Percentiles rank a stretch among this genome's conserved stretches.
Conservation (phyloP, 2,888 invertebrate genomes). For the Arge pagana region DNA sequence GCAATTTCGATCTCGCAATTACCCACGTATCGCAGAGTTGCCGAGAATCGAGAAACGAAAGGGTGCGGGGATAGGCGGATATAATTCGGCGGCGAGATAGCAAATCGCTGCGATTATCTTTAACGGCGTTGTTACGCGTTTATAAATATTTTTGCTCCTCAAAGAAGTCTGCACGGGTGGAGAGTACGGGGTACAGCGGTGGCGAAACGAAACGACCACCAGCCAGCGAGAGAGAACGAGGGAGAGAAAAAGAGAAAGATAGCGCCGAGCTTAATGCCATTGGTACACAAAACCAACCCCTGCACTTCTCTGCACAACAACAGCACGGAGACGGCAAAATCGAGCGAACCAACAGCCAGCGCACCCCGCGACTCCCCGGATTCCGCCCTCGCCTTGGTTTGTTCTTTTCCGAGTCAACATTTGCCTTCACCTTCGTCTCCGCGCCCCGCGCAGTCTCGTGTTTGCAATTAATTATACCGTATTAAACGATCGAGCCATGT, state of each 20-base stretch:
- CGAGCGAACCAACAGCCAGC: not conserved
- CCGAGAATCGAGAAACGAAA: no score
- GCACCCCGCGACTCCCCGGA: not conserved
- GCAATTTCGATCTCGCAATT: no score
- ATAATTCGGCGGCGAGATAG: no score
- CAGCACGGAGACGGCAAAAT: no score
- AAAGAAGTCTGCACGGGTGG: constrained; percentile 5
- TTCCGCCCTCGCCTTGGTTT: constrained; percentile 6
- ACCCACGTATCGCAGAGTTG: no score
- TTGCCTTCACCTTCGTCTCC: constrained; percentile 3
- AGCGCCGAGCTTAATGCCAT: constrained; percentile 10
- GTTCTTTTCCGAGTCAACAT: constrained; percentile 19
- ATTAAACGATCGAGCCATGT: constrained; percentile 18
- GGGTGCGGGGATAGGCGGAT: no score
- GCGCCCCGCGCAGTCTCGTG: not conserved
- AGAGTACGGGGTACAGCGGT: not conserved
- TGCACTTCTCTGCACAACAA: no score
- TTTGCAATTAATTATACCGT: constrained; percentile 20
- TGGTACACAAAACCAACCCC: constrained; percentile 14
- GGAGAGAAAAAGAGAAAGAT: not conserved
- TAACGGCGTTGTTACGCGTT: not conserved
- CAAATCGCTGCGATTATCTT: no score
- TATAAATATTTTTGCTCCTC: no score
- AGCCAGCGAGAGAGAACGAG: not conserved
- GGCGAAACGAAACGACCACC: not conserved